Evolutionary conservation across 2,888 invertebrate species (phyloP), one percentile per base, ranked within the genome.

Genomic region (Ennomos erosarius): DNA sequence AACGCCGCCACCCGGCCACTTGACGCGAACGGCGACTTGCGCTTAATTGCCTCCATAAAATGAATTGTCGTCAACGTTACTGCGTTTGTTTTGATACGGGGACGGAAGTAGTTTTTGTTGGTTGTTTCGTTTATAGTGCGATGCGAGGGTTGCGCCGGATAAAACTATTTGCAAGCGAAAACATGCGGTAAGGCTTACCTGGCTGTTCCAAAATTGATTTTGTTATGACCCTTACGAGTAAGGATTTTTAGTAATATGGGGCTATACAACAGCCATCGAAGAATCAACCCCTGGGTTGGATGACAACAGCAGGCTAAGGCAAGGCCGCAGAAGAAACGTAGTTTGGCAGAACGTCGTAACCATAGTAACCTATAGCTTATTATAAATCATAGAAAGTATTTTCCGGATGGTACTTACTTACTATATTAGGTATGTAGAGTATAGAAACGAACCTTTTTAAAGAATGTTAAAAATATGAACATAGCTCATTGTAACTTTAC

Each of bases 11-110:
- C 38, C 43, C 50, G 43, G 52, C 8, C 34, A 46, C 53, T 53
- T 45, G 38, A 53, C 13, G 39, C 37, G 35, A 16, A 51, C 70
- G 72, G 69, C 68, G 74, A 74, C 78, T 76, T 75, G 81, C 77
- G 75, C 74, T 79, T 86, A 79, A 87, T 87, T 84, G 79, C 76
- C 76, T 81, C 78, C 81, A 82, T 83, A 82, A 82, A 85, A 83
- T 79, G 74, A 67, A 67, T 68, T 61, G 71, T 70, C 74, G 70
- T 71, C 70, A 68, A 43, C 59, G 71, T 70, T 70, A 66, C 68
- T 61, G 67, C 69, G 70, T 74, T 77, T 72, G 70, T 72, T 74
- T 72, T 69, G 60, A 63, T 68, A 65, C 67, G 59, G 49, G 36
- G 16, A 12, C 11, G 35, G 45, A 45, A 39, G 42, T 59, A 59